Evolutionary conservation across 2,113 vertebrate genomes (phyloP).

Genomic region (Pituophis catenifer): DNA sequence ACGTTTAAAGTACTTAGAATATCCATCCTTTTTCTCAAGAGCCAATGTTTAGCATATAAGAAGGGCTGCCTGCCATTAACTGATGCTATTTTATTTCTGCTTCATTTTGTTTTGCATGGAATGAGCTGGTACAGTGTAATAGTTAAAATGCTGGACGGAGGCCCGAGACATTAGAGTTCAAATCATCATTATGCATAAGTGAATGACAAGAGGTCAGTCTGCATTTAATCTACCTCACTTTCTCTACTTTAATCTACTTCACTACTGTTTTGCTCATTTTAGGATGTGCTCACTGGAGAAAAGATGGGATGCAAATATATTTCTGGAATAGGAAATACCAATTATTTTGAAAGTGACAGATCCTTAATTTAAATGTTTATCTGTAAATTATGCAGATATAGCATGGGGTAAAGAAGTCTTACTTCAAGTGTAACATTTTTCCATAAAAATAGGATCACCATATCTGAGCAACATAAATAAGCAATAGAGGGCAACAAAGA

Average conservation of each 20-base stretch:
- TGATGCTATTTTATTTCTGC: conserved; percentile 3
- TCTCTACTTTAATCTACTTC: not conserved
- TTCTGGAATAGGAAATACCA: not conserved
- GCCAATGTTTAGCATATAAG: conserved; percentile 20
- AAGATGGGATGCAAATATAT: not conserved
- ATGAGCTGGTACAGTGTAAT: not conserved
- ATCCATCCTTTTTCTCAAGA: conserved; percentile 26
- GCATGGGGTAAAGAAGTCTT: not conserved
- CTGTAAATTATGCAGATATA: not conserved
- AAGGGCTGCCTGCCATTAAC: conserved; percentile 2
- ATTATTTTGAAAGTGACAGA: not conserved
- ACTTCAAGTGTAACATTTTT: not conserved
- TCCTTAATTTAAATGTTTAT: not conserved
- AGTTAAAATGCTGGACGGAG: not conserved
- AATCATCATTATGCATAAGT: not conserved
- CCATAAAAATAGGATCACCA: not conserved
- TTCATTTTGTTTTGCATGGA: not conserved
- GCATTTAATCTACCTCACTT: not conserved
- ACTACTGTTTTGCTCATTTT: not conserved
- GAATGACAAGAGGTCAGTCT: not conserved
- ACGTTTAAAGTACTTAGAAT: conserved; percentile 29
- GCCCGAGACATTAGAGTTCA: not conserved
- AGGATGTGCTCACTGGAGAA: not conserved
- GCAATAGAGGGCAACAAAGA: not conserved
- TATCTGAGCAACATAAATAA: not conserved